These are phyloP conservation scores for Axis porcinus DNA, from an alignment of 2,113 vertebrate species.

Conservation along the genomic window DNA sequence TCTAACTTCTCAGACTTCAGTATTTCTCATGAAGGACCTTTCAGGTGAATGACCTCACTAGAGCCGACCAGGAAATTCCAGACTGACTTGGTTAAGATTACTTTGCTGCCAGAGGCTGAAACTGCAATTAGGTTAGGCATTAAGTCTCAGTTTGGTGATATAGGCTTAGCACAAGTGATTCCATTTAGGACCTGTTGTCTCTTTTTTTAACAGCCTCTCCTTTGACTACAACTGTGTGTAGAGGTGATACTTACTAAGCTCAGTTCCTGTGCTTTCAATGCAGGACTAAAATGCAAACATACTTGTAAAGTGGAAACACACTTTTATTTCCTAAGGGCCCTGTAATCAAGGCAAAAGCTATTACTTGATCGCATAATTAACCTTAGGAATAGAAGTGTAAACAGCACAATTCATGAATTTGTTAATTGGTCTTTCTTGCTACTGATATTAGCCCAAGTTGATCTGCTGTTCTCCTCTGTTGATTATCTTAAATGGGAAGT, in stretches of 20 bases:
- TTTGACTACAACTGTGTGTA: background rate
- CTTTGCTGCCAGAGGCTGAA: background rate
- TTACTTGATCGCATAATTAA: constrained; percentile 72
- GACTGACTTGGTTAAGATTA: background rate
- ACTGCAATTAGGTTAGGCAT: background rate
- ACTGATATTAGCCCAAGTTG: constrained; percentile 53
- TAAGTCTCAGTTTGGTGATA: background rate
- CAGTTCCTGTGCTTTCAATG: background rate
- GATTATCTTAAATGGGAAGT: constrained; percentile 38
- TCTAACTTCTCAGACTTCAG: background rate
- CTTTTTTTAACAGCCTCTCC: background rate
- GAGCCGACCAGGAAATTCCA: background rate
- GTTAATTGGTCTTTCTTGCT: constrained; percentile 62
- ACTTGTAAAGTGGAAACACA: constrained; percentile 51
- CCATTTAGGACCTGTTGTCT: background rate
- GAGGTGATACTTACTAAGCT: background rate
- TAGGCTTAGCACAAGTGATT: background rate
- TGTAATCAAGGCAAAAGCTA: constrained; percentile 69
- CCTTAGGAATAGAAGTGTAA: constrained; percentile 67
- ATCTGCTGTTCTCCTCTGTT: constrained; percentile 49
- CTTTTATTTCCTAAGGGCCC: constrained; percentile 67
- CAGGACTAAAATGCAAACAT: constrained; percentile 50
- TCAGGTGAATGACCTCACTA: background rate
- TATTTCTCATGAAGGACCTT: background rate
- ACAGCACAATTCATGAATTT: constrained; percentile 67